These are phyloP conservation scores for Lordiphosa collinella DNA, from an alignment of 1,140 invertebrate genomes.

Conservation along the genomic window DNA sequence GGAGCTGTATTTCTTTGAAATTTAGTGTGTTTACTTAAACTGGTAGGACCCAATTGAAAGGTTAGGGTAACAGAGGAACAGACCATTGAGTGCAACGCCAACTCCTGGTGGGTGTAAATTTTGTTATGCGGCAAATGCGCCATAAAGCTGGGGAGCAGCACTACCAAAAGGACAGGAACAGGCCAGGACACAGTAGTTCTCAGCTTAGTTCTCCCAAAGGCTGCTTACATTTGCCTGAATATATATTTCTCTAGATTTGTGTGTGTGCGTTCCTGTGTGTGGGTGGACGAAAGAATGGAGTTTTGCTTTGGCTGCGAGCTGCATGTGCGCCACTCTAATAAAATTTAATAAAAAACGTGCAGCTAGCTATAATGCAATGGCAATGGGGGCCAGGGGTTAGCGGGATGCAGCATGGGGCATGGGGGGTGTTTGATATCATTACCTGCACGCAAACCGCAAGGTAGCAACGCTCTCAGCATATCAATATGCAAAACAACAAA, in stretches of 20 bases:
- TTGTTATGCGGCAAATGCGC: conserved; percentile 69
- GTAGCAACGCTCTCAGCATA: conserved; percentile 46
- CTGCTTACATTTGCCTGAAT: conserved; percentile 47
- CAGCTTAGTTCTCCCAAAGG: conserved; percentile 34
- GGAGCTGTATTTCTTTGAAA: no score
- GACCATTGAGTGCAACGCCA: conserved; percentile 35
- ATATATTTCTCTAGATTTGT: conserved; percentile 12
- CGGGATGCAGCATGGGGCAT: no score
- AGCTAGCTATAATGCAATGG: conserved; percentile 64
- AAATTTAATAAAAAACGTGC: conserved; percentile 77
- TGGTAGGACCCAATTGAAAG: background rate
- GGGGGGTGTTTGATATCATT: conserved; percentile 21
- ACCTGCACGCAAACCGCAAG: conserved; percentile 45
- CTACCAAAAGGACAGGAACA: background rate
- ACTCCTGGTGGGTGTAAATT: conserved; percentile 64
- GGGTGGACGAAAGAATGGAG: background rate
- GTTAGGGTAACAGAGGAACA: conserved; percentile 24
- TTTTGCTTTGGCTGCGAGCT: conserved; percentile 4
- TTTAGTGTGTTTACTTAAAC: background rate
- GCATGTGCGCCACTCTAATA: conserved; percentile 68
- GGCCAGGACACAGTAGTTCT: conserved; percentile 21
- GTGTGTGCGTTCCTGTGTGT: background rate
- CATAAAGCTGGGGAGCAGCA: conserved; percentile 54
- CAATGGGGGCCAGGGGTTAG: conserved; percentile 25
- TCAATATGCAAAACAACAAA: conserved; percentile 40